Conservation (phyloP, 2,113 vertebrate genomes). For the Mus spicilegus region DNA sequence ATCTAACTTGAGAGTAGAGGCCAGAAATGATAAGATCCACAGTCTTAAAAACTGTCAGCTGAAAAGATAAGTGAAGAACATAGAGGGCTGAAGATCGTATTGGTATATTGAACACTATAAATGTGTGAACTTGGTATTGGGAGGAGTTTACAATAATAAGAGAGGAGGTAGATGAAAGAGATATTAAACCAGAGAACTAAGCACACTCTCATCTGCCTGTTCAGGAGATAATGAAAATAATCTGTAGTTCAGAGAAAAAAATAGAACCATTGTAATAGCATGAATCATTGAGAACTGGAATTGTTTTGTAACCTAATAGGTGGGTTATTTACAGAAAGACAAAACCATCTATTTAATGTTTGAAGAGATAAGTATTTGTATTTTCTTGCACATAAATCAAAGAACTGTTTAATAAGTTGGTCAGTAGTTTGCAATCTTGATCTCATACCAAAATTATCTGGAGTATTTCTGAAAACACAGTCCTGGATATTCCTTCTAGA, state of each 20-base stretch:
- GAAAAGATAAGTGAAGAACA: constrained; percentile 2
- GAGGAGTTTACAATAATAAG: background rate
- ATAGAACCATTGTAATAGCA: background rate
- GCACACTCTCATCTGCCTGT: background rate
- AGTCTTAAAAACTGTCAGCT: constrained; percentile 45
- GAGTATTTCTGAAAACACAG: background rate
- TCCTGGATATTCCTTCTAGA: rapidly evolving
- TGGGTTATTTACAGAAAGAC: background rate
- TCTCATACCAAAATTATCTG: background rate
- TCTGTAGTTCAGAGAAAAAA: background rate
- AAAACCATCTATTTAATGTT: background rate
- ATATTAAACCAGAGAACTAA: background rate
- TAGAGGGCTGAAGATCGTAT: background rate
- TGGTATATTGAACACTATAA: background rate
- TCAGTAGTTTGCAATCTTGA: background rate
- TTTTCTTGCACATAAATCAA: background rate
- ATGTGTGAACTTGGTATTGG: background rate
- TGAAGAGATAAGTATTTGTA: background rate
- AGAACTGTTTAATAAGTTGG: background rate
- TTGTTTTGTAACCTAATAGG: background rate
- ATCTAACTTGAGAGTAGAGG: constrained; percentile 55
- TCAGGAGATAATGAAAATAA: background rate
- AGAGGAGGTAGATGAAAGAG: background rate
- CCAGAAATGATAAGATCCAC: constrained; percentile 26
- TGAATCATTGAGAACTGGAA: background rate